Base-by-base conservation (phyloP, 2,888 invertebrate species). In the Escarpia spicata region DNA sequence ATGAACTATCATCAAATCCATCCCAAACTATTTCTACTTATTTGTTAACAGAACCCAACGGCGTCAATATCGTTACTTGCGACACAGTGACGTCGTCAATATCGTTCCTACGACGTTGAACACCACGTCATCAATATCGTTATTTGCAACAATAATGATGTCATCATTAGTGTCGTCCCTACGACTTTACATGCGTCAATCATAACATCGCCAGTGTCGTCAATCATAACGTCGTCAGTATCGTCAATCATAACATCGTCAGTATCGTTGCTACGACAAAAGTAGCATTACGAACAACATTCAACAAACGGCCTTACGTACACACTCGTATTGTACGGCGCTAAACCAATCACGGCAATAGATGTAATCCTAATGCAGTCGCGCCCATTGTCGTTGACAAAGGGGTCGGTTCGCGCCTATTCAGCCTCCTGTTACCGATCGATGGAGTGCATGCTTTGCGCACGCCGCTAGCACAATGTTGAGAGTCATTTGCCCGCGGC, bases 401-500 rank as follows among this genome's bases (percentile, higher is more conserved):
- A 75, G 75, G 75, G 75, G 75, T 75, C 75, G 75, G 19, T 75
- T 75, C 75, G 75, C 75, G n/a, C 26, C 75, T 75, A 75, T 75
- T 75, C 75, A 75, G 75, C 75, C 75, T 75, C 75, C 75, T 75
- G 26, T 75, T 75, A 26, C 19, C 75, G 75, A 75, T 75, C 75
- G 75, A 75, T 75, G 75, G 75, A 75, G 75, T 75, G 75, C 75
- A 19, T 26, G 75, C 75, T 75, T 26, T 75, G 19, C 75, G 75
- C 75, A n/a, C 75, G 75, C 75, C 75, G 19, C 75, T 75, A 15
- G 19, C 75, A 75, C 75, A 75, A 75, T 75, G 75, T 75, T 75
- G 75, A 75, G 75, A 75, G 75, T 75, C 75, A 75, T 75, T 75
- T 75, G 75, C 75, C 75, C 75, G 75, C 75, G 75, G 75, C 75